phyloP scores from a whole-genome alignment of 2,888 invertebrate species.

The Petrolisthes manimaculis region DNA sequence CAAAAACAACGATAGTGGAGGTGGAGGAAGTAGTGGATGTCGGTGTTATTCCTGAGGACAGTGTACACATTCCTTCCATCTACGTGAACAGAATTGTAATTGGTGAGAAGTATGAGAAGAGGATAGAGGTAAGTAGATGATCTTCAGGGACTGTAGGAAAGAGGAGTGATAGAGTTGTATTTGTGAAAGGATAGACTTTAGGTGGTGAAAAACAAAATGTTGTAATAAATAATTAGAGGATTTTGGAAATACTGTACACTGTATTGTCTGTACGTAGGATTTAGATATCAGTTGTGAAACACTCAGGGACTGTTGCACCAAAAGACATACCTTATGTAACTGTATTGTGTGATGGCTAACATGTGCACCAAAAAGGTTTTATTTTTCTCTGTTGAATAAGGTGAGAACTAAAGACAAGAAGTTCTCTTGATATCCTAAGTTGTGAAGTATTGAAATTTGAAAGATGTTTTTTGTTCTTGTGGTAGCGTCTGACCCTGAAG shows the following conservation, averaged over 20 bases:
- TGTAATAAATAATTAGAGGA: background rate
- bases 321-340: no score
- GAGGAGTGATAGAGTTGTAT: background rate
- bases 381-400: no score
- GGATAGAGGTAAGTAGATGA: conserved; percentile 55
- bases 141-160: background rate
- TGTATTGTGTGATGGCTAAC: no score
- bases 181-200: no score
- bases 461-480: background rate
- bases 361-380: no score
- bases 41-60: conserved; percentile 63
- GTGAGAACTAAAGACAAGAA: no score
- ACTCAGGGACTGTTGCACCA: no score
- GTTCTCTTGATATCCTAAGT: no score
- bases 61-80: conserved; percentile 65
- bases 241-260: background rate
- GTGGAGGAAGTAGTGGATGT: conserved; percentile 66
- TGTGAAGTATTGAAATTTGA: no score
- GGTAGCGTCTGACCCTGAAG: conserved; percentile 64
- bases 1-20: conserved; percentile 64
- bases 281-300: no score
- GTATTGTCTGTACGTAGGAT: no score
- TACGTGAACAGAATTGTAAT: conserved; percentile 65
- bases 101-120: conserved; percentile 65
- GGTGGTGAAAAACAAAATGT: no score